phyloP scores from a whole-genome alignment of 2,888 invertebrate genomes.

The Hypsopygia costalis region DNA sequence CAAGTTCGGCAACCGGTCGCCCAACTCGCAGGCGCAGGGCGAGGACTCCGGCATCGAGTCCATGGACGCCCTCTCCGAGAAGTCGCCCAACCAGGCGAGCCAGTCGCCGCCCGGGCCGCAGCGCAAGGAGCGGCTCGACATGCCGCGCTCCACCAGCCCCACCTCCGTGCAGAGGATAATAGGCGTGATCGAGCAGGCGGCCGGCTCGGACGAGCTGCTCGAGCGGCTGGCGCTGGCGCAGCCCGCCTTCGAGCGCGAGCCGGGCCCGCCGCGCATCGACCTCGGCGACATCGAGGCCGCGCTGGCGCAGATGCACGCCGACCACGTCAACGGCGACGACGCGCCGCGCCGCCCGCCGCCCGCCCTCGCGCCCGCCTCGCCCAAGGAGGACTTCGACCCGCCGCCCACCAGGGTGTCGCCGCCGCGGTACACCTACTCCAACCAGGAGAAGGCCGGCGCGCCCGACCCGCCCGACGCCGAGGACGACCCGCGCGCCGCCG shows the following conservation, averaged over 20 bases:
- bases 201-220: conserved; percentile 51
- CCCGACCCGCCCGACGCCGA: conserved; percentile 52
- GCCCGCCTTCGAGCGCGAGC: conserved; percentile 56
- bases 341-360: conserved; percentile 82
- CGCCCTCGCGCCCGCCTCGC: conserved; percentile 63
- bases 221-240: conserved; percentile 45
- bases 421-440: conserved; percentile 89
- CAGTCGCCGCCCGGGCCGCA: conserved; percentile 83
- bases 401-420: conserved; percentile 86
- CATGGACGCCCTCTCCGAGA: conserved; percentile 96
- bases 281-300: conserved; percentile 85
- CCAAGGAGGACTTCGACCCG: conserved; percentile 79
- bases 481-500: conserved; percentile 36
- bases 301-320: conserved; percentile 83
- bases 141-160: conserved; percentile 66
- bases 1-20: conserved; percentile 67
- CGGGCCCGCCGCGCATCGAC: conserved; percentile 67
- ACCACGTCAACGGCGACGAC: conserved; percentile 62
- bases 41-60: conserved; percentile 96
- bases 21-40: conserved; percentile 82
- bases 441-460: conserved; percentile 82
- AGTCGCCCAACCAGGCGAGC: conserved; percentile 92
- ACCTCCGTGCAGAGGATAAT: conserved; percentile 72
- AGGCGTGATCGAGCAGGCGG: conserved; percentile 52
- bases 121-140: conserved; percentile 63